These are phyloP conservation scores for Spongia lamella DNA, from an alignment of 37 sponge, comb jelly and placozoan genomes.

Conservation along the genomic window DNA sequence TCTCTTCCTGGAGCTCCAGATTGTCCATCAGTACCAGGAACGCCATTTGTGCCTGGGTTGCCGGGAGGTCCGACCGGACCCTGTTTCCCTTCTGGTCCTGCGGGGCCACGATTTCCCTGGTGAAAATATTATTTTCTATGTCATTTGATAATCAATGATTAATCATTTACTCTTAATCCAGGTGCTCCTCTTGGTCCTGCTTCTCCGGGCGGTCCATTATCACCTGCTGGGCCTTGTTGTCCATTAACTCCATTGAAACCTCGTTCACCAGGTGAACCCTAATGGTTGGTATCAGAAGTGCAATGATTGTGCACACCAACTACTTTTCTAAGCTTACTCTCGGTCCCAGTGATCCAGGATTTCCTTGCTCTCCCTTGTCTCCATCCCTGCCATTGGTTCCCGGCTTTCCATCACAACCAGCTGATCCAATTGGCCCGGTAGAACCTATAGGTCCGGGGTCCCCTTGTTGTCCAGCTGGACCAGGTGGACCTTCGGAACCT, in stretches of 20 bases:
- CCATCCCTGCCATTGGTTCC: constrained; percentile 24
- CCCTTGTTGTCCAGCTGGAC: background rate
- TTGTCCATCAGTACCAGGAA: background rate
- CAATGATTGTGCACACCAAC: no score
- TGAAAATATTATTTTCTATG: no score
- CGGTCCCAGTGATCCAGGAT: constrained; percentile 3
- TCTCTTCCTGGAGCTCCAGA: constrained; percentile 1
- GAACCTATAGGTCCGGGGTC: constrained; percentile 3
- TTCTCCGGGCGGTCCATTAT: constrained; percentile 48
- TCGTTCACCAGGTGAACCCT: constrained; percentile 57
- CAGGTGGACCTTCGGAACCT: constrained; percentile 16
- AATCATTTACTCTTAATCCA: constrained; percentile 37
- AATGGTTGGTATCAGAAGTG: no score
- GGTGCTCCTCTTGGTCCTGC: constrained; percentile 50
- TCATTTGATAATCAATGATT: no score
- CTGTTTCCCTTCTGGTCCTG: background rate
- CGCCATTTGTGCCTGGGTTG: background rate
- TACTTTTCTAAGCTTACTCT: background rate
- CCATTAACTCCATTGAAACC: constrained; percentile 60
- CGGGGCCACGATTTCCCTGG: no score
- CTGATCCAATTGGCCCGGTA: constrained; percentile 29
- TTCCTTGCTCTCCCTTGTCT: constrained; percentile 26
- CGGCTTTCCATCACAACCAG: constrained; percentile 26
- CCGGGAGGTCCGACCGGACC: background rate
- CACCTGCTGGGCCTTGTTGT: constrained; percentile 34